Conservation (phyloP, 2,797 vertebrate genomes). For the Sciurus carolinensis region DNA sequence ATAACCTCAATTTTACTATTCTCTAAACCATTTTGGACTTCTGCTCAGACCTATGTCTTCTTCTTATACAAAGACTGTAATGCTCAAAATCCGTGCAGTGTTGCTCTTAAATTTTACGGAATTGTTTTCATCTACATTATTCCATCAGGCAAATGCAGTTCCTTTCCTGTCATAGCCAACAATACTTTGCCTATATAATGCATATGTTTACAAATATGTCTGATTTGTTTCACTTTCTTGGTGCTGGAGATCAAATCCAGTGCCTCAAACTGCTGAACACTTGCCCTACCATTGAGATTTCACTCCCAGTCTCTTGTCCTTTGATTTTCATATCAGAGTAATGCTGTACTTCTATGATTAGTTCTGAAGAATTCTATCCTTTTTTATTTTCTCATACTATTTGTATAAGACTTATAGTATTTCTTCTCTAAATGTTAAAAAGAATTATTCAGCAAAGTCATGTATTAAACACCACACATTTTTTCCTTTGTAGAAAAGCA, state of each 20-base stretch:
- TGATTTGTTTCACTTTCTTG: neutral
- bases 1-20: neutral
- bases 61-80: neutral
- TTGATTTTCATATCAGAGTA: neutral
- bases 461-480: neutral
- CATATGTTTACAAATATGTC: neutral
- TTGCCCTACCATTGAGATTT: no score
- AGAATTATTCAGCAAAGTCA: neutral
- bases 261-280: no score
- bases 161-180: neutral
- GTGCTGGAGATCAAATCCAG: no score
- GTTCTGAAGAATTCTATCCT: neutral
- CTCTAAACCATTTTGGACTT: neutral
- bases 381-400: neutral
- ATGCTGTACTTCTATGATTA: neutral
- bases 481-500: neutral
- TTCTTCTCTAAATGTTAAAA: neutral
- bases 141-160: neutral
- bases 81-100: neutral
- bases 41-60: neutral
- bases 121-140: neutral
- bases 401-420: neutral
- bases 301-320: neutral
- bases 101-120: neutral
- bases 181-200: neutral